Evolutionary conservation across 1,140 invertebrate genomes (phyloP).

Genomic region (Nilaparvata lugens): DNA sequence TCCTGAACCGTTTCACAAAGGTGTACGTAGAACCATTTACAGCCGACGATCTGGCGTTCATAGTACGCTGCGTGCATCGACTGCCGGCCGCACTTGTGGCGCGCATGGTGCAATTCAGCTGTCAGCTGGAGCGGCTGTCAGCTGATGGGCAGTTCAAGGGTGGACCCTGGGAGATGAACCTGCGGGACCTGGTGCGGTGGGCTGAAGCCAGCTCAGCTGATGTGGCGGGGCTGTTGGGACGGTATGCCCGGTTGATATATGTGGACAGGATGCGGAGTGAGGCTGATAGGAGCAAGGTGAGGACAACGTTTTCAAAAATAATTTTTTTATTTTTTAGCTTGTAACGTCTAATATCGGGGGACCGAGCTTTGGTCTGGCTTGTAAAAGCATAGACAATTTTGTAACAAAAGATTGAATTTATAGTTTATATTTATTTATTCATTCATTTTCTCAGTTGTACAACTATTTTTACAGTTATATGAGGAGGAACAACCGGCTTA

Average conservation of each 20-base stretch:
- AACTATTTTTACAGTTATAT: too few species aligned
- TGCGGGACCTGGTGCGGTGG: conserved; percentile 91
- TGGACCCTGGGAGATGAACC: conserved; percentile 93
- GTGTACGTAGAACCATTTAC: conserved; percentile 80
- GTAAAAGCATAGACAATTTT: too few species aligned
- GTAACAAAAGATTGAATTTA: too few species aligned
- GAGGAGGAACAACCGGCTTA: too few species aligned
- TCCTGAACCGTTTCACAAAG: conserved; percentile 96
- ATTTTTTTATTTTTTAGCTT: too few species aligned
- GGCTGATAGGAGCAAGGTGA: conserved; percentile 56
- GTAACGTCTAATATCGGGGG: too few species aligned
- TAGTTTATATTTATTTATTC: too few species aligned
- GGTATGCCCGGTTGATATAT: conserved; percentile 68
- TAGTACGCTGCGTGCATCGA: conserved; percentile 39
- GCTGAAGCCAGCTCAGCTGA: conserved; percentile 50
- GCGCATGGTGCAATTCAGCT: conserved; percentile 76
- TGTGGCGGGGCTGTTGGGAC: conserved; percentile 40
- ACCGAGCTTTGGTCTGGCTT: too few species aligned
- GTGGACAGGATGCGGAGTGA: conserved; percentile 66
- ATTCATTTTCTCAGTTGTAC: too few species aligned
- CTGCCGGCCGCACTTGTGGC: conserved; percentile 44
- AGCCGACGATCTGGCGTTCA: conserved; percentile 61
- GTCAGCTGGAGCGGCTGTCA: conserved; percentile 38
- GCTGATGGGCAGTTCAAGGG: conserved; percentile 56
- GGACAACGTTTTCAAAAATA: neutral